Conservation (phyloP, 2,797 vertebrate genomes). For the Lagodon rhomboides region DNA sequence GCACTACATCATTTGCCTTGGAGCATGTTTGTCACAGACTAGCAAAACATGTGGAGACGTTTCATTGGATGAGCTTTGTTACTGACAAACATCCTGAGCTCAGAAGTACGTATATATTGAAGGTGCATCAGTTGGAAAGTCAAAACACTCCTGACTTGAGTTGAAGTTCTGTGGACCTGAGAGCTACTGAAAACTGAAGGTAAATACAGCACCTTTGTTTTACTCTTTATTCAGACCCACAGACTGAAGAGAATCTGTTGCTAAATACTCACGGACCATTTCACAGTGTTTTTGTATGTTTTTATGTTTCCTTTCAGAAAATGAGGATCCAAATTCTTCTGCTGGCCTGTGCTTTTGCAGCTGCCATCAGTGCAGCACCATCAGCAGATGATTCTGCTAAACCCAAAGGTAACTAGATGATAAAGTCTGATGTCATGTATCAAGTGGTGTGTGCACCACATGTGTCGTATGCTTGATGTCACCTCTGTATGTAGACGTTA, state of each 20-base stretch:
- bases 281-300: not conserved
- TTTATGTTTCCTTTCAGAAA: slow-evolving; percentile 36
- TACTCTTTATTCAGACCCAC: not conserved
- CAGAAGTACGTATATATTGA: slow-evolving; percentile 7
- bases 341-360: slow-evolving; percentile 18
- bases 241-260: not conserved
- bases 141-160: not conserved
- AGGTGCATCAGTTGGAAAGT: not conserved
- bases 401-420: not conserved
- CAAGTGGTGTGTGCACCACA: too few species aligned
- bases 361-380: slow-evolving; percentile 5
- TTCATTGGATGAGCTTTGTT: slow-evolving; percentile 18
- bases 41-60: not conserved
- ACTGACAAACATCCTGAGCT: not conserved
- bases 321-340: slow-evolving; percentile 27
- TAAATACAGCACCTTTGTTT: slow-evolving; percentile 2
- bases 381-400: too few species aligned
- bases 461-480: not conserved
- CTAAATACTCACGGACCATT: not conserved
- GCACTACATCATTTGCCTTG: not conserved
- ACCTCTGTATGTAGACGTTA: not conserved
- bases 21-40: slow-evolving; percentile 6
- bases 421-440: not conserved
- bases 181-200: not conserved
- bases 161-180: not conserved